phyloP scores from a whole-genome alignment of 2,113 vertebrate genomes.

The Merops nubicus region DNA sequence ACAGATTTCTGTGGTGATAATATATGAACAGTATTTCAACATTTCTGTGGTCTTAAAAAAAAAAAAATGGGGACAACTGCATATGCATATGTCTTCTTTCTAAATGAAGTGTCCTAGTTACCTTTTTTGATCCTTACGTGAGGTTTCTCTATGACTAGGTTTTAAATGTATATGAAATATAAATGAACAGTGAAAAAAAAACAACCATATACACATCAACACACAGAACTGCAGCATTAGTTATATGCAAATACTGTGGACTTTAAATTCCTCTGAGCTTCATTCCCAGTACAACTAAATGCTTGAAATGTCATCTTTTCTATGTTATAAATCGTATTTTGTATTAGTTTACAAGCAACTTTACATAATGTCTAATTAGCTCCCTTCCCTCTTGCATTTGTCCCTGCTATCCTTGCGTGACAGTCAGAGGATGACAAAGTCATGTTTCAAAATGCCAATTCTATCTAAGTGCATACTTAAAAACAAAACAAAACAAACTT shows the following conservation, averaged over 20 bases:
- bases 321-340: background rate
- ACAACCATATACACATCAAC: rapidly evolving
- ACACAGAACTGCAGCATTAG: background rate
- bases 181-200: background rate
- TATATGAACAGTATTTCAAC: background rate
- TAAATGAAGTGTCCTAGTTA: background rate
- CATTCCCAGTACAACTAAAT: background rate
- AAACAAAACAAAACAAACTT: background rate
- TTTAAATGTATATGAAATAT: background rate
- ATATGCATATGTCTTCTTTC: background rate
- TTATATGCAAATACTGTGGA: background rate
- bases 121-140: background rate
- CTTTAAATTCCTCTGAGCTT: background rate
- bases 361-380: background rate
- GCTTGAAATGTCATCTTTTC: background rate
- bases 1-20: background rate
- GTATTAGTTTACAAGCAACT: background rate
- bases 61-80: background rate
- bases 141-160: background rate
- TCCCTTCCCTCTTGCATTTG: background rate
- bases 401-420: background rate
- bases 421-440: background rate
- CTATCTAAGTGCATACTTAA: background rate
- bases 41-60: background rate
- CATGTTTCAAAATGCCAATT: background rate